Evolutionary conservation across 1,140 invertebrate species (phyloP).

Genomic region (Bombyx mandarina): DNA sequence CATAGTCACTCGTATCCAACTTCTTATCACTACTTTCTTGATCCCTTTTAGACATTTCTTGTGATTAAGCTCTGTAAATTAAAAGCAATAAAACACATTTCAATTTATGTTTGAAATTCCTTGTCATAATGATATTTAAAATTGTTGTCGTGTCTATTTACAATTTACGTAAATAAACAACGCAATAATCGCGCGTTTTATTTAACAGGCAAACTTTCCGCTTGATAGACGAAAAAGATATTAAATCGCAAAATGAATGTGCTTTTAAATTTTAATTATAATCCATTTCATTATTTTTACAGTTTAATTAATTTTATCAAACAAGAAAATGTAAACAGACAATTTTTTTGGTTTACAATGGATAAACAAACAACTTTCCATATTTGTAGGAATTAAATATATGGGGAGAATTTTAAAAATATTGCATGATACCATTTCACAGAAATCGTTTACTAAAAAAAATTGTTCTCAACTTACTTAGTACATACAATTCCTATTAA

Average conservation of each 20-base stretch:
- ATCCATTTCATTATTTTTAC: too few species aligned
- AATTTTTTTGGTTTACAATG: too few species aligned
- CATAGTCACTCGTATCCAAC: conserved; percentile 63
- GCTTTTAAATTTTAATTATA: too few species aligned
- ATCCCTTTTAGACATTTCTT: conserved; percentile 66
- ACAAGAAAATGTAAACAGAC: conserved; percentile 20
- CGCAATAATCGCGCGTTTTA: conserved; percentile 39
- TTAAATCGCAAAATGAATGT: too few species aligned
- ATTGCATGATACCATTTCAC: too few species aligned
- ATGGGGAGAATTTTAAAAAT: too few species aligned
- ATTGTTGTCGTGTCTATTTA: not conserved
- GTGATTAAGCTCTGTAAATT: conserved; percentile 35
- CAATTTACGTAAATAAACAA: conserved; percentile 50
- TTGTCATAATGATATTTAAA: conserved; percentile 4
- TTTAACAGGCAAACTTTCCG: conserved; percentile 2
- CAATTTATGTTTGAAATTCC: not conserved
- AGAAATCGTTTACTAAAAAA: too few species aligned
- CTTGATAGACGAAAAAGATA: too few species aligned
- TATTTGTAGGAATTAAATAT: too few species aligned
- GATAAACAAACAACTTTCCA: too few species aligned
- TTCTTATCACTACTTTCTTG: conserved; percentile 61
- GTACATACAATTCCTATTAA: conserved; percentile 35
- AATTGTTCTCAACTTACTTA: not conserved
- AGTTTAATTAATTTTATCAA: not conserved
- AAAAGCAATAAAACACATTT: conserved; percentile 14